Conservation (phyloP, 2,113 vertebrate genomes). For the Strix uralensis region DNA sequence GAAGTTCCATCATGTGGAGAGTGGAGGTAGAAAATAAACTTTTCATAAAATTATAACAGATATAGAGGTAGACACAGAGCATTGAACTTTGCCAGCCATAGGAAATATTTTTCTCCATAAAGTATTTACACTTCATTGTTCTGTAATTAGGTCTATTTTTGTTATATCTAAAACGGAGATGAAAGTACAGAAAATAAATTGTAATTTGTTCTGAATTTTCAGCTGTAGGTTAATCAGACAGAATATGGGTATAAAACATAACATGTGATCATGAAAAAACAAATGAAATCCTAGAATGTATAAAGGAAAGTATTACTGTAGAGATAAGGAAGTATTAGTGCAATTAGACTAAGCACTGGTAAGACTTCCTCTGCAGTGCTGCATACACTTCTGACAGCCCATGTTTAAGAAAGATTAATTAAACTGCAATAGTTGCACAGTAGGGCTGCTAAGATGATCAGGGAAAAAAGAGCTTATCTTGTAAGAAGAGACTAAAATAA, state of each 20-base stretch:
- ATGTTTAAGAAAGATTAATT: slow-evolving; percentile 49
- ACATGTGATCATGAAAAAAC: neutral
- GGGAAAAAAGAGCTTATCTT: slow-evolving; percentile 41
- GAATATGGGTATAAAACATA: neutral
- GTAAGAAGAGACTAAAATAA: slow-evolving; percentile 51
- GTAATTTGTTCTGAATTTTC: neutral
- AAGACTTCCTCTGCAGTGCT: neutral
- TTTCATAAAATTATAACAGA: neutral
- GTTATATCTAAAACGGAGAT: neutral
- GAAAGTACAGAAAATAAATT: neutral
- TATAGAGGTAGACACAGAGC: neutral
- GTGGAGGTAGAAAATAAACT: neutral
- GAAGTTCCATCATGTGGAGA: neutral
- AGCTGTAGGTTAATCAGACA: neutral
- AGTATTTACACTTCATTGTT: neutral
- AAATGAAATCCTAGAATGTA: neutral
- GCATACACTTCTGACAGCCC: neutral
- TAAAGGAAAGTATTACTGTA: neutral
- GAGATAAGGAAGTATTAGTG: slow-evolving; percentile 14
- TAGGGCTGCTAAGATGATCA: slow-evolving; percentile 10
- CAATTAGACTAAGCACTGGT: neutral
- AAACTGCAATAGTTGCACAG: slow-evolving; percentile 25
- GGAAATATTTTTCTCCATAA: neutral
- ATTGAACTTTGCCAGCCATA: neutral
- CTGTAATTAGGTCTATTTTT: neutral